phyloP scores from a whole-genome alignment of 2,888 invertebrate species.

The Orthosia incerta region DNA sequence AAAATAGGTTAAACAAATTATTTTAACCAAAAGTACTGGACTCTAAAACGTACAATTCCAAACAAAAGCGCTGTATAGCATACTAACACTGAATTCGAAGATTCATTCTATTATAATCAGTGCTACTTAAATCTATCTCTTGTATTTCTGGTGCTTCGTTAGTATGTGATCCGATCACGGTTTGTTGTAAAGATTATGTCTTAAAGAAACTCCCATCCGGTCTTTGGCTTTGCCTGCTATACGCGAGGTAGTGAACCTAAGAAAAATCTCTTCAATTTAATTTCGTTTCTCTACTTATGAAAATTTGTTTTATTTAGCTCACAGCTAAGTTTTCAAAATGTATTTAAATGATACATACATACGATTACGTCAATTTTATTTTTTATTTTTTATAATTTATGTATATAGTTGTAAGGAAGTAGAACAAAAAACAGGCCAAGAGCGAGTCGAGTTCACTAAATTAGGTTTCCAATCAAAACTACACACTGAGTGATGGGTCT shows the following conservation, averaged over 20 bases:
- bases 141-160: constrained; percentile 85
- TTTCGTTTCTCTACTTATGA: background rate
- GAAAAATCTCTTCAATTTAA: constrained; percentile 23
- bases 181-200: constrained; percentile 91
- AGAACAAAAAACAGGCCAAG: background rate
- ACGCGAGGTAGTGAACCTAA: constrained; percentile 78
- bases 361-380: background rate
- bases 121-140: constrained; percentile 85
- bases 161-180: constrained; percentile 87
- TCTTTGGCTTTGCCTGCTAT: constrained; percentile 76
- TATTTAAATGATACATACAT: background rate
- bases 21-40: constrained; percentile 3
- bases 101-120: constrained; percentile 79
- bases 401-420: background rate
- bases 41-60: constrained; percentile 48
- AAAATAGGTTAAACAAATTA: background rate
- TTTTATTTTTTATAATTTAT: background rate
- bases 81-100: constrained; percentile 73
- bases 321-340: too few species aligned
- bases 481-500: too few species aligned
- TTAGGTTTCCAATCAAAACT: too few species aligned
- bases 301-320: background rate
- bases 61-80: constrained; percentile 71
- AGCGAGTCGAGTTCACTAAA: too few species aligned
- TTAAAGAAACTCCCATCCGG: constrained; percentile 89